A percentile compares a stretch with the other conserved stretches of the same genome.
Evolutionary conservation across 2,888 invertebrate genomes (phyloP).

Genomic region (Sesamia inferens): DNA sequence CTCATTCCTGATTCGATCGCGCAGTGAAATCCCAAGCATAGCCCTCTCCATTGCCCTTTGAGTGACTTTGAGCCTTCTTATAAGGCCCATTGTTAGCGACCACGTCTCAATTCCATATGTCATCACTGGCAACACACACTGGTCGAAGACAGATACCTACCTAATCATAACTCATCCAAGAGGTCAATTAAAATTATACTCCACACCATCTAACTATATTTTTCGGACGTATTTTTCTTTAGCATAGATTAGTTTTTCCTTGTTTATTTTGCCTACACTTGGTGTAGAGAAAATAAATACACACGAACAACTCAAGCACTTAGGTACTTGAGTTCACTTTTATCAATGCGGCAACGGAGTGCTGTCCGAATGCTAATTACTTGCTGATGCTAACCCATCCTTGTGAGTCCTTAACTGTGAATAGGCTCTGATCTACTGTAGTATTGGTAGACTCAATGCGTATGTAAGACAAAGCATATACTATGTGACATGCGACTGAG

Average conservation of each 20-base stretch:
- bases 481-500: not conserved
- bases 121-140: no score
- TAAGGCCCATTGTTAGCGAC: no score
- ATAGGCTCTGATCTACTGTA: conserved; percentile 49
- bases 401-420: conserved; percentile 52
- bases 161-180: not conserved
- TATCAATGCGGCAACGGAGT: conserved; percentile 27
- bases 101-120: no score
- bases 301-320: no score
- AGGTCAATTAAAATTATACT: not conserved
- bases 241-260: not conserved
- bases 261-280: not conserved
- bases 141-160: no score
- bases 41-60: no score
- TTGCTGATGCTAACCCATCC: conserved; percentile 58
- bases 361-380: conserved; percentile 56
- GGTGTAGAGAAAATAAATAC: no score
- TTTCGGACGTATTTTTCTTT: not conserved
- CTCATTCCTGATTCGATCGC: no score
- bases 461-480: conserved; percentile 19
- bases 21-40: no score
- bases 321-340: conserved; percentile 28
- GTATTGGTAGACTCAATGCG: conserved; percentile 46
- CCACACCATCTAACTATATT: not conserved
- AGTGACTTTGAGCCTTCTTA: no score